Evolutionary conservation across 2,113 vertebrate genomes (phyloP), one percentile per base, ranked within the genome.

Genomic region (Anguilla japonica): DNA sequence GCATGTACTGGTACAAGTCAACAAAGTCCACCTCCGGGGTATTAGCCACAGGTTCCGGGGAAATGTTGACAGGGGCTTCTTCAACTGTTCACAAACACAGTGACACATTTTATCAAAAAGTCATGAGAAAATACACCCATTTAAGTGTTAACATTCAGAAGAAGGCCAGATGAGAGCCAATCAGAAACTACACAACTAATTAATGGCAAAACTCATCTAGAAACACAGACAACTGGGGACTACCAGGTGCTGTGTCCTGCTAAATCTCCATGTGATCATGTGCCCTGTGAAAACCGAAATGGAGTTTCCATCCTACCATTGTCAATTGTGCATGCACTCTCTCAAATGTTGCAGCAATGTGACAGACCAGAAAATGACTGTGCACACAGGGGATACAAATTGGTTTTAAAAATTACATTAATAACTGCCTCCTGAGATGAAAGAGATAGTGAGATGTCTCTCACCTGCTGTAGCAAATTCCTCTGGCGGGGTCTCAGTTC

Each of bases 1-100:
- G 91, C 0, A 90, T 92, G 91, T 96, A 97, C 78, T 95, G 95
- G 53, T 90, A 91, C 90, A 97, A 34, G 88, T 99, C 97, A 63
- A 97, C 95, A 1, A 93, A 39, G 0, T 88, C 80, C 0, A 83
- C 79, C 5, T 92, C 92, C 0, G 16, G 2, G 15, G 1, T 0
- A 0, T 80, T 50, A 0, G 50, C 53, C 13, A 14, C 41, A 0
- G 16, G 40, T 79, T 86, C 87, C 0, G 8, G 20, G 0, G 71
- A 2, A 18, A 91, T 15, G 16, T 91, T 46, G 16, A n/a, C 0
- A 14, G 5, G 9, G 0, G 87, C 87, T 0, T 82, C 71, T 41
- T 92, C 89, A 82, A 85, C 95, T 96, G 41, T 79, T 83, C 34
- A 79, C 15, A 82, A 22, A 63, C 40, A 71, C 46, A 34, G 5